phyloP scores from a whole-genome alignment of 2,888 invertebrate genomes.

The Stratiomys singularior region DNA sequence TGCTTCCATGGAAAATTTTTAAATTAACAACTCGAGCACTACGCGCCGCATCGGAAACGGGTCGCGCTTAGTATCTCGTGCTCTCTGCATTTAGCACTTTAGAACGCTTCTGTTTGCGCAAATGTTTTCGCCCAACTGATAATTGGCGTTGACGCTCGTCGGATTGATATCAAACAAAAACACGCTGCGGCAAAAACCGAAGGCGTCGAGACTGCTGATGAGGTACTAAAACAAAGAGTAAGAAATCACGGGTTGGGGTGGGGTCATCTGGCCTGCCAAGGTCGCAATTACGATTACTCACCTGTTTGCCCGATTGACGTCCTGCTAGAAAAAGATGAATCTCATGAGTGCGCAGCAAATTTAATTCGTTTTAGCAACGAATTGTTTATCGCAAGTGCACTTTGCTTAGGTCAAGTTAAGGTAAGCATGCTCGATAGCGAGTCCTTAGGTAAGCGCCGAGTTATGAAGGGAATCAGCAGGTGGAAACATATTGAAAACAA shows the following conservation, averaged over 20 bases:
- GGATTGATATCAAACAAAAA: not conserved
- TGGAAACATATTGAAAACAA: too few species aligned
- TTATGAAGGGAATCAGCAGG: too few species aligned
- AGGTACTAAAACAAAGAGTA: not conserved
- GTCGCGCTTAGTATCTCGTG: not conserved
- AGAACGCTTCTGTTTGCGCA: not conserved
- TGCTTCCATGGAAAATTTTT: slow-evolving; percentile 25
- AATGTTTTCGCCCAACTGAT: not conserved
- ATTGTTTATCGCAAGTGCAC: too few species aligned
- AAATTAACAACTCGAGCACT: not conserved
- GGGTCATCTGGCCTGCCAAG: not conserved
- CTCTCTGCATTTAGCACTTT: slow-evolving; percentile 9
- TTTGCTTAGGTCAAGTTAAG: too few species aligned
- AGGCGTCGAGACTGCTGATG: not conserved
- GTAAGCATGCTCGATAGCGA: too few species aligned
- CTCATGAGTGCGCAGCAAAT: not conserved
- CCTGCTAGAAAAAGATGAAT: not conserved
- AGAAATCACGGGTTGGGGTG: not conserved
- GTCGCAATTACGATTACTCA: not conserved
- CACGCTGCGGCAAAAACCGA: not conserved
- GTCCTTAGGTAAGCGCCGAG: too few species aligned
- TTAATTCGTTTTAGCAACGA: too few species aligned
- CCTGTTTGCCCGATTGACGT: not conserved
- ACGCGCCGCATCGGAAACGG: not conserved
- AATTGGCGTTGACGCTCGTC: not conserved